phyloP scores from a whole-genome alignment of 1,140 invertebrate genomes.

The Heliconius hermathena region DNA sequence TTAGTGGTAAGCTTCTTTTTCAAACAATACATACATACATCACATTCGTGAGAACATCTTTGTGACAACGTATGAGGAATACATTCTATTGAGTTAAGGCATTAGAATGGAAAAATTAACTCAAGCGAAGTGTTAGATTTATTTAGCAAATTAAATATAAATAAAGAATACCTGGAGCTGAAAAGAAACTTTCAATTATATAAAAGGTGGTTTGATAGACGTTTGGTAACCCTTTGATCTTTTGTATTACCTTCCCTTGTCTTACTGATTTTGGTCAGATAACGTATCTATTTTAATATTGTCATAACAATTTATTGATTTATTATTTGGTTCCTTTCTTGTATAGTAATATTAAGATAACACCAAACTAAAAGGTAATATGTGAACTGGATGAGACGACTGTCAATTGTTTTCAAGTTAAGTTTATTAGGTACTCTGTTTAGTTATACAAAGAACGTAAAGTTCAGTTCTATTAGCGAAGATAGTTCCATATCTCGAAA shows the following conservation, averaged over 20 bases:
- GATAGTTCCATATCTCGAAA: too few relatives aligned
- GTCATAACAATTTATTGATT: background rate
- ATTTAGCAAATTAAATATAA: conserved; percentile 43
- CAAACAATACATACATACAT: conserved; percentile 2
- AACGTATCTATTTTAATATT: conserved; percentile 40
- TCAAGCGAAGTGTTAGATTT: conserved; percentile 73
- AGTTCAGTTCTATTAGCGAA: too few relatives aligned
- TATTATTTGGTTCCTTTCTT: background rate
- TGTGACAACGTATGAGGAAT: conserved; percentile 13
- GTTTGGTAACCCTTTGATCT: conserved; percentile 67
- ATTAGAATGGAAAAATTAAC: conserved; percentile 75
- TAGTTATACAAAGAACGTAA: too few relatives aligned
- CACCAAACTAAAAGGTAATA: background rate
- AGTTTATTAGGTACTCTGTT: too few relatives aligned
- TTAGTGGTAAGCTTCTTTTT: background rate
- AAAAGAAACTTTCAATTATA: background rate
- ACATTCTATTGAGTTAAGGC: conserved; percentile 62
- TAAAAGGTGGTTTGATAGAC: background rate
- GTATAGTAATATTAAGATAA: too few relatives aligned
- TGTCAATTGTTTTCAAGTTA: too few relatives aligned
- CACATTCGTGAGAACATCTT: conserved; percentile 64
- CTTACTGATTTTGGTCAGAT: conserved; percentile 74
- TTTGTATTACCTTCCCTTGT: conserved; percentile 73
- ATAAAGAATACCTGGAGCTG: background rate
- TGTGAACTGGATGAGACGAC: background rate